Evolutionary conservation across 2,113 vertebrate genomes (phyloP).

Genomic region (Regulus satrapa): DNA sequence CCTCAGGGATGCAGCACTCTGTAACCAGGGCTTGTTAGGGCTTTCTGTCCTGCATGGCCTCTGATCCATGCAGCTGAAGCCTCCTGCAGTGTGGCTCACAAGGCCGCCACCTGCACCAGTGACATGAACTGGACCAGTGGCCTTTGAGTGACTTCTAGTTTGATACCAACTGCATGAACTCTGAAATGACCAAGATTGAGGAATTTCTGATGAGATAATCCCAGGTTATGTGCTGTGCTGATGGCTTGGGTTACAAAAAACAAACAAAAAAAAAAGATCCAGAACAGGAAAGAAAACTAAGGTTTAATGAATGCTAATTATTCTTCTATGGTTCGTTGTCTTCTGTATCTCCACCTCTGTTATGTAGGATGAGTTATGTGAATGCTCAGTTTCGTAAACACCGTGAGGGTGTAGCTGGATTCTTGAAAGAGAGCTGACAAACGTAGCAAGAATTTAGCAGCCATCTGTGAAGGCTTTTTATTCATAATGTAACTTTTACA

Average conservation of each 20-base stretch:
- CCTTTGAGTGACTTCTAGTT: not conserved
- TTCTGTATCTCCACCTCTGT: not conserved
- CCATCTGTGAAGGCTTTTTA: not conserved
- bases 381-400: not conserved
- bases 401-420: not conserved
- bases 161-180: not conserved
- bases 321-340: not conserved
- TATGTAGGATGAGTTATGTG: not conserved
- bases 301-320: not conserved
- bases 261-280: not conserved
- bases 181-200: not conserved
- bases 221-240: not conserved
- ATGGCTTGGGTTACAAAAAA: fast-evolving
- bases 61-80: not conserved
- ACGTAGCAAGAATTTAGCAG: not conserved
- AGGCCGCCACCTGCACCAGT: not conserved
- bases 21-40: not conserved
- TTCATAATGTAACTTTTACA: too few species aligned
- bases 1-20: not conserved
- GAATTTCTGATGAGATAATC: not conserved
- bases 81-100: not conserved
- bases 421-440: constrained; percentile 18
- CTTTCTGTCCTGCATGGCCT: not conserved
- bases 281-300: not conserved
- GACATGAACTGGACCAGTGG: fast-evolving